Evolutionary conservation across 2,797 vertebrate species (phyloP).

Genomic region (Pseudotriccus pelzelni): DNA sequence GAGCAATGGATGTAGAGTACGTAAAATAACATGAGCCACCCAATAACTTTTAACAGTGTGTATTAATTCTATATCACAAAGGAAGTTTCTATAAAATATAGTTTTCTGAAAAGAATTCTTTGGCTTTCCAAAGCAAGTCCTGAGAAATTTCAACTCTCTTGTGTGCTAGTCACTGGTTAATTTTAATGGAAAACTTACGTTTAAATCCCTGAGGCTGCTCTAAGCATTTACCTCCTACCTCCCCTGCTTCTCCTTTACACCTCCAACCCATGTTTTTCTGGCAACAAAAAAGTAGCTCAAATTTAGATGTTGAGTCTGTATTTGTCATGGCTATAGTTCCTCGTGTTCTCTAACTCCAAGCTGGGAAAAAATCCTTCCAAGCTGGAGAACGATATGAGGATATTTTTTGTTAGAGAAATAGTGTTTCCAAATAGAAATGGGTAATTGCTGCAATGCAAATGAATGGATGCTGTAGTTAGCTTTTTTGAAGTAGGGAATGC

Average conservation of each 20-base stretch:
- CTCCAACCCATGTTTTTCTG: not conserved
- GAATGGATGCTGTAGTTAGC: not conserved
- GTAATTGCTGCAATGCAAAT: not conserved
- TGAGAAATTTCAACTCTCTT: not conserved
- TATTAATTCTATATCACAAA: not conserved
- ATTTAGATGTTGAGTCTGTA: not conserved
- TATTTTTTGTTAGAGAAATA: not conserved
- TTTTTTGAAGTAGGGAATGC: not conserved
- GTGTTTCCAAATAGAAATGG: not conserved
- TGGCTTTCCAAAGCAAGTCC: not conserved
- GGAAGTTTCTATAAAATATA: not conserved
- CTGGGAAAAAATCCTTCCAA: not conserved
- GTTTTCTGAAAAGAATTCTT: not conserved
- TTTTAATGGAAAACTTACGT: not conserved
- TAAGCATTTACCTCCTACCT: not conserved
- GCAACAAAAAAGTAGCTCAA: not conserved
- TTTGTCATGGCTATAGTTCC: not conserved
- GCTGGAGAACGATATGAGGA: not conserved
- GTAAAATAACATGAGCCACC: not conserved
- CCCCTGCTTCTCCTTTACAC: not conserved
- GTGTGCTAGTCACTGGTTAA: not conserved
- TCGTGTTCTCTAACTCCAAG: not conserved
- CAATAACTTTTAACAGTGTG: not conserved
- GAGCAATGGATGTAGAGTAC: not conserved
- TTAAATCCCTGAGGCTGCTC: not conserved